Conservation (phyloP, 2,113 vertebrate genomes). For the Platysteira castanea region DNA sequence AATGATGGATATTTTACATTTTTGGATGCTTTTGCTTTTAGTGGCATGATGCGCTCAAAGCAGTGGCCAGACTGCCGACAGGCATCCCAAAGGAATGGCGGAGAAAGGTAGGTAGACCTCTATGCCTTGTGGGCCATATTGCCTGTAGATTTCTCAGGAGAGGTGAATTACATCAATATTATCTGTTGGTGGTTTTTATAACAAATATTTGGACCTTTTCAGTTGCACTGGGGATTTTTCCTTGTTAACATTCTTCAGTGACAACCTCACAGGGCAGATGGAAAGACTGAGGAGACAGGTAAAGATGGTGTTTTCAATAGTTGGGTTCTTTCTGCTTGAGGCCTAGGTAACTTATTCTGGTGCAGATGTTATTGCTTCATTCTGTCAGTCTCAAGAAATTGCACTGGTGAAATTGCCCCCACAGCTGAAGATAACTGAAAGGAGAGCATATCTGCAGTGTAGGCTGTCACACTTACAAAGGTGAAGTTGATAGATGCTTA, state of each 20-base stretch:
- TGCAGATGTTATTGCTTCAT: neutral
- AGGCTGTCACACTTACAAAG: neutral
- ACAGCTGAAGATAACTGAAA: neutral
- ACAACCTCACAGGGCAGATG: neutral
- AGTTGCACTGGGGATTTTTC: neutral
- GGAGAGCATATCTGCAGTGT: neutral
- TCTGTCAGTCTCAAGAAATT: neutral
- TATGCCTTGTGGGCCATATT: neutral
- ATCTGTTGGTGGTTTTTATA: neutral
- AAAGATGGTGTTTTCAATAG: neutral
- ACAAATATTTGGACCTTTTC: neutral
- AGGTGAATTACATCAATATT: neutral
- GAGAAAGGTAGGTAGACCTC: slow-evolving; percentile 78
- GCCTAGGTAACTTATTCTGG: neutral
- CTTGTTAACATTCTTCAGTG: neutral
- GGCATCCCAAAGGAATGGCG: slow-evolving; percentile 98
- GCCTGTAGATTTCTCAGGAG: neutral
- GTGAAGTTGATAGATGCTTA: neutral
- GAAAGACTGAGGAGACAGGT: neutral
- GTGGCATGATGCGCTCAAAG: slow-evolving; percentile 98
- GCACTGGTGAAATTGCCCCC: neutral
- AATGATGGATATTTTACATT: neutral
- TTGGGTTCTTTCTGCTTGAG: neutral
- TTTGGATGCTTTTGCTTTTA: slow-evolving; percentile 60
- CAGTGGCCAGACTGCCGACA: slow-evolving; percentile 90